These are phyloP conservation scores for Cynodonichthys magdalenae DNA, from an alignment of 2,797 vertebrate species.

Conservation along the genomic window DNA sequence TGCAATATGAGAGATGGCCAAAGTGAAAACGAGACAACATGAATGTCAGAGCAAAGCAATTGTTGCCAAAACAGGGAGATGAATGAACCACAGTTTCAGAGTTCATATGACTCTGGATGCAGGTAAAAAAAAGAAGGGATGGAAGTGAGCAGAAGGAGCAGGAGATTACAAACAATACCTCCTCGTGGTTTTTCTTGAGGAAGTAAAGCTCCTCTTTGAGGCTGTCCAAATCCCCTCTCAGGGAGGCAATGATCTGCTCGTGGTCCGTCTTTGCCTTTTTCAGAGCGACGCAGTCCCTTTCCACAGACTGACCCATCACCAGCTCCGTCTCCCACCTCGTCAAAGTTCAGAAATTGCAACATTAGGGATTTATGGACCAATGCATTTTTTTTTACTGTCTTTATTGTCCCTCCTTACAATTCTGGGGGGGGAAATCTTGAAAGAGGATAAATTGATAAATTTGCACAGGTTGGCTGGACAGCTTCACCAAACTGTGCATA, in stretches of 20 bases:
- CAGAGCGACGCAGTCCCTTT: slow-evolving; percentile 84
- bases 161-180: slow-evolving; percentile 61
- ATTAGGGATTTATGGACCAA: neutral
- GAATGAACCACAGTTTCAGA: neutral
- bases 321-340: slow-evolving; percentile 84
- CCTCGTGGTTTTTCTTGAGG: slow-evolving; percentile 86
- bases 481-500: too few relatives aligned
- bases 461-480: too few relatives aligned
- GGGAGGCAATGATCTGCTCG: slow-evolving; percentile 81
- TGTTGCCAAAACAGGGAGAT: slow-evolving; percentile 3
- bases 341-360: neutral
- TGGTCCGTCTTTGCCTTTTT: slow-evolving; percentile 85
- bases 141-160: neutral
- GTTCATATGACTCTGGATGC: neutral
- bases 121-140: neutral
- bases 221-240: slow-evolving; percentile 84
- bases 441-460: too few relatives aligned
- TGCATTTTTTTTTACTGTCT: too few relatives aligned
- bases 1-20: slow-evolving; percentile 16
- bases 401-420: too few relatives aligned
- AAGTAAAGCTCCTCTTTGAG: slow-evolving; percentile 85
- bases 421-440: too few relatives aligned
- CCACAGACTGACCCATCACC: slow-evolving; percentile 86
- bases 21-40: slow-evolving; percentile 33
- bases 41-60: slow-evolving; percentile 31